Conservation (phyloP, 2,888 invertebrate genomes). For the Drosophila mayaguana region DNA sequence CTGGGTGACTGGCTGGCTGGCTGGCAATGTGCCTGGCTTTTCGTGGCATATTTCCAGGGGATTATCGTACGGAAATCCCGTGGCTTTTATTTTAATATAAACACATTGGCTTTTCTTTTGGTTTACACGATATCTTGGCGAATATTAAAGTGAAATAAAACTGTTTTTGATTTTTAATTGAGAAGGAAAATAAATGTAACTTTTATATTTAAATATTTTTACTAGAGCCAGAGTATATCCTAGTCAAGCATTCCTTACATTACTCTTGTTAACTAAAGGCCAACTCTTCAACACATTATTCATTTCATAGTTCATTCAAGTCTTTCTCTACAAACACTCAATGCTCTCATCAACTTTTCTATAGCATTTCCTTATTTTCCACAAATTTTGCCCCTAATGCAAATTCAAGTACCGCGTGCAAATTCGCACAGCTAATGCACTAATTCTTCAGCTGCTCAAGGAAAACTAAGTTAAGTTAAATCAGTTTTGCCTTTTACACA, state of each 20-base stretch:
- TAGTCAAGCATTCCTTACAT: neutral
- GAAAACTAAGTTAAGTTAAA: constrained; percentile 41
- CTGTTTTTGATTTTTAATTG: neutral
- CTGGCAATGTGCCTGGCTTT: neutral
- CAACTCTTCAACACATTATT: neutral
- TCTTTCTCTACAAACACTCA: neutral
- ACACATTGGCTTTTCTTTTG: constrained; percentile 2
- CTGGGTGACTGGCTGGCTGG: neutral
- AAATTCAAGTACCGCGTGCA: neutral
- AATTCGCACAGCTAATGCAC: constrained; percentile 9
- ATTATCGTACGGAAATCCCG: neutral
- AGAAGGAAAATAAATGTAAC: neutral
- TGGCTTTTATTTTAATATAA: constrained; percentile 6
- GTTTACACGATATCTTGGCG: neutral
- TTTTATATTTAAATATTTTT: too few species aligned
- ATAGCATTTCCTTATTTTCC: neutral
- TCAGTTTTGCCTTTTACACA: constrained; percentile 27
- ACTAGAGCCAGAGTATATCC: neutral
- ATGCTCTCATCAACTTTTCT: too few species aligned
- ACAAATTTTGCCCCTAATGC: neutral
- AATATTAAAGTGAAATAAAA: neutral
- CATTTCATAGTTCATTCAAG: neutral
- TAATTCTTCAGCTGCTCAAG: constrained; percentile 8
- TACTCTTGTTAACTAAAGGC: too few species aligned
- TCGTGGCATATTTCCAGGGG: constrained; percentile 12